Conservation (phyloP, 2,113 vertebrate species). For the Muntiacus reevesi region DNA sequence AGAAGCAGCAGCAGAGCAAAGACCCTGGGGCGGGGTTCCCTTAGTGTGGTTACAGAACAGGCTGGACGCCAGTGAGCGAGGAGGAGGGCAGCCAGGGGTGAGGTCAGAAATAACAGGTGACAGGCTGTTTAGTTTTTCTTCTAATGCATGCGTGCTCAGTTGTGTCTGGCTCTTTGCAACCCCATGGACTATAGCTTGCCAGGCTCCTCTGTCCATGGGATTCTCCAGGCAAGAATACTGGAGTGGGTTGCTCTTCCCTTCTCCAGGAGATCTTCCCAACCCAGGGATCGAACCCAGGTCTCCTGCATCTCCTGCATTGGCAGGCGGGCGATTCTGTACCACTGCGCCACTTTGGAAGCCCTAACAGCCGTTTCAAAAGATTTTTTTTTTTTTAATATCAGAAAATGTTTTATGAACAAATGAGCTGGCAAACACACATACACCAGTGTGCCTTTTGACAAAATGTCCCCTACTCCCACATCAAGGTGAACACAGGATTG, state of each 20-base stretch:
- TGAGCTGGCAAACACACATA: conserved; percentile 86
- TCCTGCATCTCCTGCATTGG: not conserved
- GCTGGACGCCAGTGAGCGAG: not conserved
- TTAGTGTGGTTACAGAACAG: not conserved
- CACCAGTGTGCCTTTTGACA: conserved; percentile 70
- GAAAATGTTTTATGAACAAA: conserved; percentile 86
- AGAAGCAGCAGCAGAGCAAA: not conserved
- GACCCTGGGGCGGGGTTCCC: not conserved
- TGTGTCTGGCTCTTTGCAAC: not conserved
- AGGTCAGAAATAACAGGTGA: not conserved
- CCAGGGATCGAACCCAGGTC: not conserved
- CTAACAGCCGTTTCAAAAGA: conserved; percentile 83
- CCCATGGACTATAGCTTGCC: not conserved
- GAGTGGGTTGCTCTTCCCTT: not conserved
- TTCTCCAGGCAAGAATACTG: not conserved
- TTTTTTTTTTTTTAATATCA: conserved; percentile 82
- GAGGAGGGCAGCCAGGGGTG: not conserved
- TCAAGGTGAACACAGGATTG: conserved; percentile 65
- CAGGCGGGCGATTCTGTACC: not conserved
- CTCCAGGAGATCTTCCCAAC: not conserved
- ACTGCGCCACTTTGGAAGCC: not conserved
- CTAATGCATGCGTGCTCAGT: not conserved
- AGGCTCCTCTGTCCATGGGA: not conserved
- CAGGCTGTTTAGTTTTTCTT: not conserved
- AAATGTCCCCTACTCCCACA: conserved; percentile 20